Percentiles rank a stretch among this genome's conserved stretches.
Conservation (phyloP, 2,888 invertebrate species). For the Drosophila prolongata region DNA sequence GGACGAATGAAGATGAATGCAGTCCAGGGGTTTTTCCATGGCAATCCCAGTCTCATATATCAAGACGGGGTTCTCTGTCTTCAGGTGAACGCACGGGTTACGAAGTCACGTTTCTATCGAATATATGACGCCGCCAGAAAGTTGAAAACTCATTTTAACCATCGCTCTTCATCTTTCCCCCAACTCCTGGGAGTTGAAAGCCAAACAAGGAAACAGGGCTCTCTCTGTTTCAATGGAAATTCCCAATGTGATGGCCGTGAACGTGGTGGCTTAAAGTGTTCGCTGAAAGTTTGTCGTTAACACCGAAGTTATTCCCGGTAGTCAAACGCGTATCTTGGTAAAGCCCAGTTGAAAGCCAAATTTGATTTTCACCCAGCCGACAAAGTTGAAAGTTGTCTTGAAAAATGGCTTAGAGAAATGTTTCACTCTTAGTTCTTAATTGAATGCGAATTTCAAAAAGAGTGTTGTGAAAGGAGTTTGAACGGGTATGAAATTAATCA, state of each 20-base stretch:
- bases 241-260: slow-evolving; percentile 17
- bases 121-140: slow-evolving; percentile 28
- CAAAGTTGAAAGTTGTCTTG: neutral
- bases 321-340: slow-evolving; percentile 4
- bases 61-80: neutral
- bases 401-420: slow-evolving; percentile 4
- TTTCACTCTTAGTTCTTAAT: neutral
- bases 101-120: slow-evolving; percentile 48
- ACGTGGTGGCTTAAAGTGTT: slow-evolving; percentile 38
- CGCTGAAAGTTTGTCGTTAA: slow-evolving; percentile 17
- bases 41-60: slow-evolving; percentile 31
- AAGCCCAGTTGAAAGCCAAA: neutral
- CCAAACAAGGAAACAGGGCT: neutral
- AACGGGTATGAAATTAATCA: neutral
- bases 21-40: slow-evolving; percentile 8
- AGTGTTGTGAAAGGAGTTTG: neutral
- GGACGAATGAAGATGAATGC: slow-evolving; percentile 26
- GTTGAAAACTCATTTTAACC: slow-evolving; percentile 40
- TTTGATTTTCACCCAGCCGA: slow-evolving; percentile 8
- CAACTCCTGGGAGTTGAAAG: slow-evolving; percentile 12
- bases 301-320: slow-evolving; percentile 5
- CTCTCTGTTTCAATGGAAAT: slow-evolving; percentile 5
- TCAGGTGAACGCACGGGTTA: slow-evolving; percentile 11
- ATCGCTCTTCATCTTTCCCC: slow-evolving; percentile 26
- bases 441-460: neutral